phyloP scores from a whole-genome alignment of 2,888 invertebrate species.

The Pogonocherus hispidulus region DNA sequence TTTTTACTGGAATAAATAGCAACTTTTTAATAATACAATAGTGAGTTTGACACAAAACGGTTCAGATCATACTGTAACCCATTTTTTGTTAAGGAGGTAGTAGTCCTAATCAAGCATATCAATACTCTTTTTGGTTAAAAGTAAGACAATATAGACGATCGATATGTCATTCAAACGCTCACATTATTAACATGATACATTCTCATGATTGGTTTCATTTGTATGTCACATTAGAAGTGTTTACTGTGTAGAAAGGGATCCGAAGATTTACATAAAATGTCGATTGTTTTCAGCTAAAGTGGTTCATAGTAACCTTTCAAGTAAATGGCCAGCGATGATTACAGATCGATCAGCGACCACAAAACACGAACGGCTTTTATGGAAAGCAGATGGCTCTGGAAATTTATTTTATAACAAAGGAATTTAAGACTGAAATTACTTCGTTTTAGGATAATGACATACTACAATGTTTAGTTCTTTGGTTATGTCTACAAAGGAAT shows the following conservation, averaged over 20 bases:
- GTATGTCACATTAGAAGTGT: conserved; percentile 25
- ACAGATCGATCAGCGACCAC: conserved; percentile 52
- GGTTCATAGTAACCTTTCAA: conserved; percentile 47
- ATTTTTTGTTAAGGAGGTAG: too few species aligned
- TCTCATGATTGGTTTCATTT: too few species aligned
- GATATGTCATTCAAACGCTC: too few species aligned
- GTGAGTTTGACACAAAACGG: too few species aligned
- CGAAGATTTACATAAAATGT: conserved; percentile 56
- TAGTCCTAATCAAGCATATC: too few species aligned
- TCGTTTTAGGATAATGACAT: not conserved
- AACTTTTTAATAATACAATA: too few species aligned
- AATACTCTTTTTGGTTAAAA: too few species aligned
- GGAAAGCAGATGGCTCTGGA: conserved; percentile 20
- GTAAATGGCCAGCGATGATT: conserved; percentile 56
- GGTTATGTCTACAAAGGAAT: not conserved
- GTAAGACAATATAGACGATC: too few species aligned
- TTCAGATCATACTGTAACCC: too few species aligned
- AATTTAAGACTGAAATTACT: not conserved
- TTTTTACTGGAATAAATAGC: too few species aligned
- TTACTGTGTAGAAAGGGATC: conserved; percentile 27
- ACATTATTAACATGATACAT: too few species aligned
- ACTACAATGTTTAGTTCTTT: not conserved
- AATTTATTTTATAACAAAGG: conserved; percentile 11
- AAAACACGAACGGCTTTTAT: conserved; percentile 12
- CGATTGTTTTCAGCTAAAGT: conserved; percentile 52